Percentiles rank a stretch among this genome's conserved stretches.
phyloP scores from a whole-genome alignment of 2,113 vertebrate genomes.

The Bothrops jararaca region DNA sequence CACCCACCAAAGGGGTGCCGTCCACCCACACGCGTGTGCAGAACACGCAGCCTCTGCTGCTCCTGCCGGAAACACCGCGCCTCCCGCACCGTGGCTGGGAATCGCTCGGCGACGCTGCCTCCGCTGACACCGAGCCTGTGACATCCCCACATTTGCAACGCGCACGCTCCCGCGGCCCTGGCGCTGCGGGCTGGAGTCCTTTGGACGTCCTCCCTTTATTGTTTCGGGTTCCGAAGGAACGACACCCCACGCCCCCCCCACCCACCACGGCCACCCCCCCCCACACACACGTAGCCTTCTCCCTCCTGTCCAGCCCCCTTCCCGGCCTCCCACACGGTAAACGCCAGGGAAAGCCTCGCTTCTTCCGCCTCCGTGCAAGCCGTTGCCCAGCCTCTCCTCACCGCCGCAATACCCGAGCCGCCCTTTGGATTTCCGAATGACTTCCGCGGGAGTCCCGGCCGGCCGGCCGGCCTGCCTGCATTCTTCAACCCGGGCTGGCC shows the following conservation, averaged over 20 bases:
- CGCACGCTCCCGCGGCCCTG: background rate
- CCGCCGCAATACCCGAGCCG: background rate
- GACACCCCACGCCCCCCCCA: accelerated
- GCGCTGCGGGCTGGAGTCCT: background rate
- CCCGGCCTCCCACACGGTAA: background rate
- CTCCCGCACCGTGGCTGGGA: background rate
- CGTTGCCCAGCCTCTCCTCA: background rate
- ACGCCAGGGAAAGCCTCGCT: background rate
- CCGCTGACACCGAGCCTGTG: background rate
- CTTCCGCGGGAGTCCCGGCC: background rate
- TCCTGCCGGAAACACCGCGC: background rate
- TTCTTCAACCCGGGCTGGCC: background rate
- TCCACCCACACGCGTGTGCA: background rate
- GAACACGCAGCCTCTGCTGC: background rate
- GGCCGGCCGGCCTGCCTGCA: background rate
- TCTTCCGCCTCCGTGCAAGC: background rate
- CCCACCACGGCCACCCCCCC: background rate
- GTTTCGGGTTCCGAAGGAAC: background rate
- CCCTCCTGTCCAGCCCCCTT: background rate
- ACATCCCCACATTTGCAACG: background rate
- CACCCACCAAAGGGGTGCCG: background rate
- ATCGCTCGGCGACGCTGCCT: background rate
- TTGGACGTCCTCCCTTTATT: background rate
- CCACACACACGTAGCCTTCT: too few species aligned
- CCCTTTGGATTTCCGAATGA: background rate